These are phyloP conservation scores for Chelidonichthys spinosus DNA, from an alignment of 2,797 vertebrate genomes.

Conservation along the genomic window DNA sequence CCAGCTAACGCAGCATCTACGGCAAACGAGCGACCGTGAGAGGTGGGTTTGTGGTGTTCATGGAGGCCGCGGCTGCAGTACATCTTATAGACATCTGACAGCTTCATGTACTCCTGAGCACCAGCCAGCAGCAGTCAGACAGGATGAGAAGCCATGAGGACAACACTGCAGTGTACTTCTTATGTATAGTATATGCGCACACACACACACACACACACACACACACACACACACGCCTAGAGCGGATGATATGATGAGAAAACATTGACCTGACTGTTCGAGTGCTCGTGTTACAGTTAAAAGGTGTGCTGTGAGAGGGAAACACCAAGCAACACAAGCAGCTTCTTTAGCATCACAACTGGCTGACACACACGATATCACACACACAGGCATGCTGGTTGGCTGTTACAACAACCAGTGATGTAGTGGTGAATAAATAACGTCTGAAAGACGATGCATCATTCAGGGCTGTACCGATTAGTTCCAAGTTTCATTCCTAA, in stretches of 20 bases:
- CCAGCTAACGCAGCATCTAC: constrained; percentile 78
- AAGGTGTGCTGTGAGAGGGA: not conserved
- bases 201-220: constrained; percentile 1
- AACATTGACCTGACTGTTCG: not conserved
- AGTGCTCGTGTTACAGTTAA: not conserved
- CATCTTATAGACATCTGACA: constrained; percentile 87
- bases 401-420: constrained; percentile 22
- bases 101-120: constrained; percentile 86
- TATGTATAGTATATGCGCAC: not conserved
- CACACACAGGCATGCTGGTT: not conserved
- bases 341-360: not conserved
- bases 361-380: constrained; percentile 1
- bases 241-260: too few relatives aligned
- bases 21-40: constrained; percentile 69
- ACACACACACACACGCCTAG: not conserved
- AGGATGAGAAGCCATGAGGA: constrained; percentile 58
- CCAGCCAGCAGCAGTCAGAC: constrained; percentile 50
- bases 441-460: not conserved
- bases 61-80: constrained; percentile 68
- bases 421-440: constrained; percentile 30
- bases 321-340: constrained; percentile 20
- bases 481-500: not conserved
- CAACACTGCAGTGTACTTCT: constrained; percentile 4
- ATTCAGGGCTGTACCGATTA: not conserved
- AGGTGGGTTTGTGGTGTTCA: constrained; percentile 77